Conservation (phyloP, 2,888 invertebrate genomes). For the Bombylius discolor region DNA sequence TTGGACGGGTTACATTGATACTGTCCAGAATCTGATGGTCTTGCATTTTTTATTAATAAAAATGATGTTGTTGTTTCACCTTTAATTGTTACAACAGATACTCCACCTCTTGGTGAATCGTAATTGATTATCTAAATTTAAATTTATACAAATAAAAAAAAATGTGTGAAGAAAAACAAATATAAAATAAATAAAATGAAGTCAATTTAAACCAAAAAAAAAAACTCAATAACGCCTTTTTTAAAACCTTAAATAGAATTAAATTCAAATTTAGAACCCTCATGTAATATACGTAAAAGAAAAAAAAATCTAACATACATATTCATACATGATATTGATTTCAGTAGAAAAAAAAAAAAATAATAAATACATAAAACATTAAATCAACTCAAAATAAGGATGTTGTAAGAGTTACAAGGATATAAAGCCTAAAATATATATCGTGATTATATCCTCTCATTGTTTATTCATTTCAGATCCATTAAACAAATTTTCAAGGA, state of each 20-base stretch:
- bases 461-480: not conserved
- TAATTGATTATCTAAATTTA: slow-evolving; percentile 78
- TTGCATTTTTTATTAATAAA: slow-evolving; percentile 75
- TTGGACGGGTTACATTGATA: slow-evolving; percentile 92
- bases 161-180: not conserved
- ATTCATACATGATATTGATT: no score
- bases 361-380: no score
- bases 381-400: no score
- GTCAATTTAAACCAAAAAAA: not conserved
- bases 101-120: slow-evolving; percentile 80
- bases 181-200: not conserved
- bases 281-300: no score
- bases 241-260: no score
- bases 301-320: no score
- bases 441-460: no score
- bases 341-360: no score
- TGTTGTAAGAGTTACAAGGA: no score
- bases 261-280: no score
- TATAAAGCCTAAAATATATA: no score
- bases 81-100: slow-evolving; percentile 82
- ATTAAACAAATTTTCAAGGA: not conserved
- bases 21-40: slow-evolving; percentile 75
- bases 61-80: slow-evolving; percentile 84
- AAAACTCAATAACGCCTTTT: not conserved
- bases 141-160: slow-evolving; percentile 5